Conservation (phyloP, 2,888 invertebrate species). For the Tenthredo amoena region DNA sequence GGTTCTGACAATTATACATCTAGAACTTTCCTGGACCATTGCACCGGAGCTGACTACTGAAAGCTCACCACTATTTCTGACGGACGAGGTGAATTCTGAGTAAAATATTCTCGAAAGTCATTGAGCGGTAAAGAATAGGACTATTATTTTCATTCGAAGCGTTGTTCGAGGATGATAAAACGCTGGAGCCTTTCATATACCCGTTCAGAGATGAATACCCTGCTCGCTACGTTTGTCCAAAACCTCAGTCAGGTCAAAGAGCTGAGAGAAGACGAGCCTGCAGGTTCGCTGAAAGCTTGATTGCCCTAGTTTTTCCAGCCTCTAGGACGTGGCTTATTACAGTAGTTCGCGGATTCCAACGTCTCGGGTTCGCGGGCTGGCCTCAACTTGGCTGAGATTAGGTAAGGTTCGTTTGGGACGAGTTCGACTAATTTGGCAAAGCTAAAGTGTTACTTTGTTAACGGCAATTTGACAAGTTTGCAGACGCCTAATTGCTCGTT, state of each 20-base stretch:
- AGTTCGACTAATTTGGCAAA: not conserved
- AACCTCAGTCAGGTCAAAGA: not conserved
- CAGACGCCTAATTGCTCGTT: not conserved
- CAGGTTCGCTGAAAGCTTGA: constrained; percentile 16
- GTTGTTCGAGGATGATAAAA: not conserved
- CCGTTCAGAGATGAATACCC: not conserved
- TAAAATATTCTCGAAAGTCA: not conserved
- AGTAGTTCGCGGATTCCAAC: constrained; percentile 16
- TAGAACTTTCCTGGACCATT: not conserved
- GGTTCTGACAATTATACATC: constrained; percentile 19
- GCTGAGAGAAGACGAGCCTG: not conserved
- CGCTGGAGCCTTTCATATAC: not conserved
- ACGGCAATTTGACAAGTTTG: constrained; percentile 12
- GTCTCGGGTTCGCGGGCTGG: not conserved
- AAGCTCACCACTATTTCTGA: not conserved
- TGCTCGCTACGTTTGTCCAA: not conserved
- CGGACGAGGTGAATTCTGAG: not conserved
- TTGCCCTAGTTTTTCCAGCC: constrained; percentile 34
- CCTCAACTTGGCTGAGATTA: constrained; percentile 4
- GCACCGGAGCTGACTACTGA: not conserved
- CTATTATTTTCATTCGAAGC: not conserved
- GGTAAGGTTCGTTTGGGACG: not conserved
- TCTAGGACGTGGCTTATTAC: constrained; percentile 22
- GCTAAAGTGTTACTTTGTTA: constrained; percentile 11
- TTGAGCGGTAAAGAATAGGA: constrained; percentile 12